phyloP scores from a whole-genome alignment of 1,140 invertebrate genomes.

The Euura lappo region DNA sequence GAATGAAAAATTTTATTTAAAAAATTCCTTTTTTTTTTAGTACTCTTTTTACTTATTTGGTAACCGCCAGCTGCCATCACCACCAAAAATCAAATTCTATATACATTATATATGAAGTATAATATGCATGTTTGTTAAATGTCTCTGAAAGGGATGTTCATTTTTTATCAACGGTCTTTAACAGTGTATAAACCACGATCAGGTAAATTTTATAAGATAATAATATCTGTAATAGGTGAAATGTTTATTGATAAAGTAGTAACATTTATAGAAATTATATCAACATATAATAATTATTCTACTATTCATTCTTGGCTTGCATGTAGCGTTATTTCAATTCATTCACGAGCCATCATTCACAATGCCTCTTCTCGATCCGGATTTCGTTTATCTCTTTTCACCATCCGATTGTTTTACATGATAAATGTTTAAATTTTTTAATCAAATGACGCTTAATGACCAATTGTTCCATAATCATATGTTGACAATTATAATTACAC shows the following conservation, averaged over 20 bases:
- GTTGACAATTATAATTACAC: no score
- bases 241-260: not conserved
- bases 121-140: not conserved
- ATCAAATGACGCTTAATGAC: no score
- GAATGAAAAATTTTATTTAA: not conserved
- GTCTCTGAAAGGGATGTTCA: conserved; percentile 6
- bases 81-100: not conserved
- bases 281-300: not conserved
- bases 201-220: not conserved
- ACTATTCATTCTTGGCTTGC: conserved; percentile 9
- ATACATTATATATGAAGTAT: not conserved
- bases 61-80: not conserved
- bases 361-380: conserved; percentile 9
- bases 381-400: no score
- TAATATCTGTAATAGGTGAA: not conserved
- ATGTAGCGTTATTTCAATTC: no score
- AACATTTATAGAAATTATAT: not conserved
- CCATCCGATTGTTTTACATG: no score
- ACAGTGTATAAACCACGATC: not conserved
- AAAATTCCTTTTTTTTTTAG: not conserved
- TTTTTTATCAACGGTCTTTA: not conserved
- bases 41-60: not conserved
- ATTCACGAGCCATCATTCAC: no score
- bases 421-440: no score
- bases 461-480: no score